phyloP scores from a whole-genome alignment of 1,140 invertebrate species.

The Scaptomyza hsui region DNA sequence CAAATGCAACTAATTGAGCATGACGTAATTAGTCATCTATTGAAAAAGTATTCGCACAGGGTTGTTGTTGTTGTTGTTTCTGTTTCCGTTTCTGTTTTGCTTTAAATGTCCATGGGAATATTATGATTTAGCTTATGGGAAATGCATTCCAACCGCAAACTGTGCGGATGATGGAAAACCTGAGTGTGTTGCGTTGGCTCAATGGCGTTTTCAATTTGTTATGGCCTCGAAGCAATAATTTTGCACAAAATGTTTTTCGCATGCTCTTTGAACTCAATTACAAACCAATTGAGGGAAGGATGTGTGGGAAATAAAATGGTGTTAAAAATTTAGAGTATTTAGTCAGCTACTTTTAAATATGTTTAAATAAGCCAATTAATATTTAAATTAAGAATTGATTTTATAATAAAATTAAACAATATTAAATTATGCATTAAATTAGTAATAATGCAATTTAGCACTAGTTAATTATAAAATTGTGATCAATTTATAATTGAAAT shows the following conservation, averaged over 20 bases:
- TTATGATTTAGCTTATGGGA: slow-evolving; percentile 25
- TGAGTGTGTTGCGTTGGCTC: not conserved
- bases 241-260: slow-evolving; percentile 9
- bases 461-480: slow-evolving; percentile 7
- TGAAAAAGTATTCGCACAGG: slow-evolving; percentile 50
- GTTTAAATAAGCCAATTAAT: too few relatives aligned
- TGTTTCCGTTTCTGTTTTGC: slow-evolving; percentile 38
- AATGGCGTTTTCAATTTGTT: slow-evolving; percentile 13
- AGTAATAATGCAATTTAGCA: too few relatives aligned
- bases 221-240: slow-evolving; percentile 2
- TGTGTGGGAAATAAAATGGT: not conserved
- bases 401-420: too few relatives aligned
- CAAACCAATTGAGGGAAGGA: not conserved
- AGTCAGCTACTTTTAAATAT: too few relatives aligned
- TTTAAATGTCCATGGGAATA: slow-evolving; percentile 48
- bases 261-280: slow-evolving; percentile 14
- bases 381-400: too few relatives aligned
- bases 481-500: slow-evolving; percentile 44
- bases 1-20: slow-evolving; percentile 72
- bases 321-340: not conserved
- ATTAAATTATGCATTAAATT: too few relatives aligned
- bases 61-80: slow-evolving; percentile 50
- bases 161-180: slow-evolving; percentile 19
- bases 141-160: slow-evolving; percentile 55
- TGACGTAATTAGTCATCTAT: slow-evolving; percentile 78